Evolutionary conservation across 2,797 vertebrate species (phyloP).

Genomic region (Falco biarmicus): DNA sequence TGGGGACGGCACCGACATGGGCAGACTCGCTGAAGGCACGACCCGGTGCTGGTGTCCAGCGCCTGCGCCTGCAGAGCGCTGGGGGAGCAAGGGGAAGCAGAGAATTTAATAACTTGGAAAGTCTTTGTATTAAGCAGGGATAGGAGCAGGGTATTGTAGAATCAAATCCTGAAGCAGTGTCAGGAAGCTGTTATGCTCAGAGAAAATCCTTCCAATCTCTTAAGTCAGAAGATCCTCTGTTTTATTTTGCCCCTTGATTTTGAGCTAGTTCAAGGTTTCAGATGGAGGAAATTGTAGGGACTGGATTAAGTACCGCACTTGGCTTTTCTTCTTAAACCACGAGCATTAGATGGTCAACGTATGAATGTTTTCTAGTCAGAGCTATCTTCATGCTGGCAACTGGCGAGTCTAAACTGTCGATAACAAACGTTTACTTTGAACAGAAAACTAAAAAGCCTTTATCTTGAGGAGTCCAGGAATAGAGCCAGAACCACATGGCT

Average conservation of each 20-base stretch:
- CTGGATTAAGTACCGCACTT: constrained; percentile 51
- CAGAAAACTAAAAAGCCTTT: background rate
- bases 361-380: constrained; percentile 36
- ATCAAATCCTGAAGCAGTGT: constrained; percentile 46
- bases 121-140: constrained; percentile 45
- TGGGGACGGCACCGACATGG: fast-evolving
- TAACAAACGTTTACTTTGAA: constrained; percentile 17
- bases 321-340: constrained; percentile 58
- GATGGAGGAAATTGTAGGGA: constrained; percentile 35
- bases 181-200: constrained; percentile 29
- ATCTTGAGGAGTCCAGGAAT: constrained; percentile 14
- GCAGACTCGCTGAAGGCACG: background rate
- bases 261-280: constrained; percentile 48
- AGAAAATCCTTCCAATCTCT: constrained; percentile 73
- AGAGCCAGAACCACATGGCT: background rate
- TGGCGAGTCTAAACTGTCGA: background rate
- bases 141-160: constrained; percentile 5
- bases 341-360: constrained; percentile 35
- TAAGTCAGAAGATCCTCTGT: constrained; percentile 64
- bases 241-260: constrained; percentile 46
- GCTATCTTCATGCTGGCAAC: background rate
- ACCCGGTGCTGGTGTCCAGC: background rate
- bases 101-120: constrained; percentile 8
- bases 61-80: background rate
- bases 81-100: background rate